Base-by-base conservation (phyloP, 1,140 invertebrate genomes). In the Medauroidea extradentata region DNA sequence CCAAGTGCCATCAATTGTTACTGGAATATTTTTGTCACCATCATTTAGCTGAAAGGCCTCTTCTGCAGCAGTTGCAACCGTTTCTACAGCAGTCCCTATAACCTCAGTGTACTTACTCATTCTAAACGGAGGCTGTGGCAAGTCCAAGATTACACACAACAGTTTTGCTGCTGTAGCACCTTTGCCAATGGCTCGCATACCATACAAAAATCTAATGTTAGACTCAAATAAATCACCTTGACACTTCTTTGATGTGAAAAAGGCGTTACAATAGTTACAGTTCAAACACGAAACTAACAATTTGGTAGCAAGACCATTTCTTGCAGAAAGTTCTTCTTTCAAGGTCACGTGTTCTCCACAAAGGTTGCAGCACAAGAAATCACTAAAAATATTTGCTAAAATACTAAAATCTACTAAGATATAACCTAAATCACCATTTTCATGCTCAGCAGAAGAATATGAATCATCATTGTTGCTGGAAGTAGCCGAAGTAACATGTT, bases 1-100 rank as follows among this genome's bases (percentile, higher is more conserved):
- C 60, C 60, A 61, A 16, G 55, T 19, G 2, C 60, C 60, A 24
- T 60, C 60, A 59, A 58, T 27, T 13, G 60, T 41, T 18, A 49
- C 50, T 18, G 48, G 7, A 21, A 61, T 42, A 24, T 60, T 49
- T 39, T 42, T 51, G 18, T 27, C 42, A 14, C 43, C 24, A 50
- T 61, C 44, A 61, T 57, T 57, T 25, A 38, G 14, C 16, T 53
- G 18, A 3, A 59, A 13, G 23, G 53, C 53, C 23, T 61, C 53
- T 41, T 25, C 34, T 11, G 54, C 41, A 49, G 54, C 59, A 50
- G 34, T 49, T 42, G 57, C 41, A 11, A 61, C 59, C 11, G 38
- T 39, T 48, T 38, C 51, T 18, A 53, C 46, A 61, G 59, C 59
- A 34, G 19, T 46, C 5, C 42, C 16, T 49, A 61, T 11, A n/a